These are phyloP conservation scores for Lissonota sp. DNA, from an alignment of 2,888 invertebrate species.

Conservation along the genomic window DNA sequence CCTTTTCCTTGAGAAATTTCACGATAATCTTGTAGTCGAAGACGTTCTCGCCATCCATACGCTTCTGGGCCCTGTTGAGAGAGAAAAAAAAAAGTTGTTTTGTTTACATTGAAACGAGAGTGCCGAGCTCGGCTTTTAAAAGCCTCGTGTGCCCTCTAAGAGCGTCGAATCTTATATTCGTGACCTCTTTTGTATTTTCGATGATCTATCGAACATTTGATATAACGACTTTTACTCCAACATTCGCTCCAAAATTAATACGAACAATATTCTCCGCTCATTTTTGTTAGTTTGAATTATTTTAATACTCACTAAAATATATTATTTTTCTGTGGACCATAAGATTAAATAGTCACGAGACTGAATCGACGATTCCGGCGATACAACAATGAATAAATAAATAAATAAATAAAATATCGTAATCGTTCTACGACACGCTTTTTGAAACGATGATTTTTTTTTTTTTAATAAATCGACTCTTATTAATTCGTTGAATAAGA, in stretches of 20 bases:
- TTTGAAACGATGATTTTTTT: conserved; percentile 29
- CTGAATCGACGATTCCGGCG: conserved; percentile 10
- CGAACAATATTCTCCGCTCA: background rate
- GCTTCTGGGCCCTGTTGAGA: conserved; percentile 89
- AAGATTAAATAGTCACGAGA: conserved; percentile 12
- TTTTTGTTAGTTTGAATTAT: background rate
- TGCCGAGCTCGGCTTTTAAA: conserved; percentile 9
- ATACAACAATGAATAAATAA: conserved; percentile 49
- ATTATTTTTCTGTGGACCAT: conserved; percentile 22
- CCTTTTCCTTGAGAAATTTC: conserved; percentile 81
- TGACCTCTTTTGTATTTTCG: conserved; percentile 52
- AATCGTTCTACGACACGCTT: conserved; percentile 69
- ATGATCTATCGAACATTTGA: no score
- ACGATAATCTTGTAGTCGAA: conserved; percentile 90
- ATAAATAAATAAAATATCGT: conserved; percentile 60
- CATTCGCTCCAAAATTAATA: background rate
- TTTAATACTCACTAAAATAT: conserved; percentile 48
- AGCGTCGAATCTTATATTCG: conserved; percentile 3
- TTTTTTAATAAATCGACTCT: conserved; percentile 26
- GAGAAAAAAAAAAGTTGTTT: conserved; percentile 69
- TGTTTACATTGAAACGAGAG: conserved; percentile 63
- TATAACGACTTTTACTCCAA: background rate
- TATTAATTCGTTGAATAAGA: conserved; percentile 44
- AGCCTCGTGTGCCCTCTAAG: conserved; percentile 21
- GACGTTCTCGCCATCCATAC: conserved; percentile 94